Evolutionary conservation across 2,113 vertebrate genomes (phyloP), one percentile per base, ranked within the genome.

Genomic region (Eulemur macaco): DNA sequence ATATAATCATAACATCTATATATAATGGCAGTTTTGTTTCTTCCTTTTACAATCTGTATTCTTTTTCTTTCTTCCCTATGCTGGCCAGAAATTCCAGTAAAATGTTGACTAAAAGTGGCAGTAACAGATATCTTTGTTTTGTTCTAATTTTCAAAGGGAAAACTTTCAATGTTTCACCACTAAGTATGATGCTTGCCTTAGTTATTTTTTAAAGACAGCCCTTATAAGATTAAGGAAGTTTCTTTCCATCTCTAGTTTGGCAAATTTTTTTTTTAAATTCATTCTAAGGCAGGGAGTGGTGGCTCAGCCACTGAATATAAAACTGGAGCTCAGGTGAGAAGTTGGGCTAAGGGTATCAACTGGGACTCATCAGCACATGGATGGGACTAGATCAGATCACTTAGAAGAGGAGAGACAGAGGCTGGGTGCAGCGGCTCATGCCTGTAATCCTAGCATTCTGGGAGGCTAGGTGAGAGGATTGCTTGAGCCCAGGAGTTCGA

Each of bases 201-300:
- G 89, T 73, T 93, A 45, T 58, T 92, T 94, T 94, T 34, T 20
- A 85, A 86, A 94, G 47, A 66, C 9, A 89, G n/a, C 23, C 34
- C 96, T 94, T 96, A 89, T 78, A 89, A 91, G 95, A 96, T 92
- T 92, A 95, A 74, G 80, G 47, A 88, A 71, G 14, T 90, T 94
- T 96, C 29, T 89, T 97, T 94, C 37, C 37, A 89, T 54, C 83
- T 82, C 29, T 66, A 66, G 50, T 91, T 96, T 94, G 92, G 45
- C 34, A 85, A 80, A 80, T 63, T 0, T 23, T 66, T 84, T 60
- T 76, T 80, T 31, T 12, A 4, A 27, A 63, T 63, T 63, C 58
- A 63, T 63, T 63, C 25, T 27, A 56, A 56, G 54, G 54, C 0
- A 6, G 18, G 54, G 18, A 0, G 54, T 21, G 54, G 54, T 56